Conservation (phyloP, 2,888 invertebrate genomes). For the Choreutis nemorana region DNA sequence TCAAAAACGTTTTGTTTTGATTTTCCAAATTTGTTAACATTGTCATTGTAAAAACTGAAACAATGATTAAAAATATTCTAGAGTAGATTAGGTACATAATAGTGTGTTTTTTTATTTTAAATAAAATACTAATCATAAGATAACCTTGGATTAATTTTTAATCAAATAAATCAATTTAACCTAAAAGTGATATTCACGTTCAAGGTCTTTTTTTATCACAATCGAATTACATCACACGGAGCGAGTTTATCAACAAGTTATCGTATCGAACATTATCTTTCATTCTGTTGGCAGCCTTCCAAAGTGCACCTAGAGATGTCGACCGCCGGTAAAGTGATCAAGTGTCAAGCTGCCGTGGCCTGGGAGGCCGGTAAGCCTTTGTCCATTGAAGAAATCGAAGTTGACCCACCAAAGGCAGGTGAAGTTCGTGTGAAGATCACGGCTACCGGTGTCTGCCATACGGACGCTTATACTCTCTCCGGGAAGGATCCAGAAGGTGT, state of each 20-base stretch:
- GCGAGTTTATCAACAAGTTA: no score
- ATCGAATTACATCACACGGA: slow-evolving; percentile 8
- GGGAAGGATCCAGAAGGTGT: slow-evolving; percentile 91
- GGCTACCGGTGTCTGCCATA: slow-evolving; percentile 89
- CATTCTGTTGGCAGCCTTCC: slow-evolving; percentile 21
- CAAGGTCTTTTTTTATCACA: slow-evolving; percentile 7
- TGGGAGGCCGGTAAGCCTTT: slow-evolving; percentile 94
- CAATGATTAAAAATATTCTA: no score
- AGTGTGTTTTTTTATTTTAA: no score
- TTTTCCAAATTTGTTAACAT: no score
- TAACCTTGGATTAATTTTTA: no score
- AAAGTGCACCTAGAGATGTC: slow-evolving; percentile 27
- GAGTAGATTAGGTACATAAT: no score
- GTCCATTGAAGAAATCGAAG: slow-evolving; percentile 89
- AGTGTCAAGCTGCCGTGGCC: slow-evolving; percentile 94
- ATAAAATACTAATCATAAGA: no score
- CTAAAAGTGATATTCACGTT: no score
- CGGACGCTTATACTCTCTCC: slow-evolving; percentile 88
- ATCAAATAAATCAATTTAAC: no score
- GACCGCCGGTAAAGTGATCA: slow-evolving; percentile 74
- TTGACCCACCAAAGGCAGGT: slow-evolving; percentile 91
- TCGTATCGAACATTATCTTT: no score
- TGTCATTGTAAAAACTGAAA: no score
- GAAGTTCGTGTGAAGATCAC: slow-evolving; percentile 88
- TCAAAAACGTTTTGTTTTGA: no score